Evolutionary conservation across 2,113 vertebrate genomes (phyloP).

Genomic region (Phycodurus eques): DNA sequence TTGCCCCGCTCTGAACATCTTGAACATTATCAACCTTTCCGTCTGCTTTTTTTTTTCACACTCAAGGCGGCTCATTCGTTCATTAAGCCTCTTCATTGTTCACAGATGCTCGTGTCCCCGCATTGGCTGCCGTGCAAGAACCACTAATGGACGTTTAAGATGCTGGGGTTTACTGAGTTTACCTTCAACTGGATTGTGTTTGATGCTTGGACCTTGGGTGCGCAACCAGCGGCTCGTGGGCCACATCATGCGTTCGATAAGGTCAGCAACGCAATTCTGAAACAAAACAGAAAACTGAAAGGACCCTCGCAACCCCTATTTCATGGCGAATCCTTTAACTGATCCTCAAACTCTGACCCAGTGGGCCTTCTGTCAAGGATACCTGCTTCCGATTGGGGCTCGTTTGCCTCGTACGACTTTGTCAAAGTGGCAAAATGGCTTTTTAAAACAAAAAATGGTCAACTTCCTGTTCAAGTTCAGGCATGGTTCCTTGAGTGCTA

Average conservation of each 20-base stretch:
- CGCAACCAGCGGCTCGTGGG: neutral
- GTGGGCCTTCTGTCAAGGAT: no score
- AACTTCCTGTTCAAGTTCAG: neutral
- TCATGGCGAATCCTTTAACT: no score
- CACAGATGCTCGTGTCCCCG: slow-evolving; percentile 18
- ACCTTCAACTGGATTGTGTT: neutral
- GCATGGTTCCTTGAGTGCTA: neutral
- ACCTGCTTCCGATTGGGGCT: no score
- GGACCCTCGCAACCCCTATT: no score
- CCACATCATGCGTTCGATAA: no score
- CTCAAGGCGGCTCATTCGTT: neutral
- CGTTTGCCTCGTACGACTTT: no score
- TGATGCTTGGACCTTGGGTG: neutral
- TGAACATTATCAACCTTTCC: neutral
- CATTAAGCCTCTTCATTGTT: slow-evolving; percentile 36
- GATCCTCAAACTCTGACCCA: no score
- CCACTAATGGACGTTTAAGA: neutral
- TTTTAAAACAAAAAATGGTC: no score
- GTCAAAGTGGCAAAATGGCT: no score
- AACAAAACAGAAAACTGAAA: no score
- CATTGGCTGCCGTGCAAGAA: neutral
- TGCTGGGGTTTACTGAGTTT: neutral
- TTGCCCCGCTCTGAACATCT: neutral
- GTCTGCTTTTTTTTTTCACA: neutral
- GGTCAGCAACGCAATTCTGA: no score